These are phyloP conservation scores for Formicarius rufipectus DNA, from an alignment of 2,113 vertebrate species.

Conservation along the genomic window DNA sequence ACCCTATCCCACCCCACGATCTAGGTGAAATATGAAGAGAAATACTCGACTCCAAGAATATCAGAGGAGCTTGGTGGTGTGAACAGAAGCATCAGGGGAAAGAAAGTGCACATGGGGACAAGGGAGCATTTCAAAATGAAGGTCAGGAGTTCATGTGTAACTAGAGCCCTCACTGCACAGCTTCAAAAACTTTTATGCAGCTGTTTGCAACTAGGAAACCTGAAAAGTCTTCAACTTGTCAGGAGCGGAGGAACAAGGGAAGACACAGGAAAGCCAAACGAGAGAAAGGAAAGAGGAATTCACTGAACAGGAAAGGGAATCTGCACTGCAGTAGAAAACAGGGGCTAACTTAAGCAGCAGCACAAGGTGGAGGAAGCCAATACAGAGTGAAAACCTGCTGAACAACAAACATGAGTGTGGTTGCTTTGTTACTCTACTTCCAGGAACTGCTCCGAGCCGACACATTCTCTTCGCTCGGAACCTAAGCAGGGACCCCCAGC, in stretches of 20 bases:
- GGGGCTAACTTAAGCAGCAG: conserved; percentile 20
- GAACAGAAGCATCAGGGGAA: conserved; percentile 39
- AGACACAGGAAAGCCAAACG: background rate
- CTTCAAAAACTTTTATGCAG: conserved; percentile 36
- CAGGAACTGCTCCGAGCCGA: conserved; percentile 27
- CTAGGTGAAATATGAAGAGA: conserved; percentile 30
- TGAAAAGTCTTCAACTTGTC: background rate
- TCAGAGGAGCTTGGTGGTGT: conserved; percentile 47
- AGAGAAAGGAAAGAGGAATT: background rate
- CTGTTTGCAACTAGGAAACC: background rate
- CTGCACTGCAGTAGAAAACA: background rate
- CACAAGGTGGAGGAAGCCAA: background rate
- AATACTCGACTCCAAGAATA: conserved; percentile 42
- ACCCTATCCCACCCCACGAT: background rate
- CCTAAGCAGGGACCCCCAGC: background rate
- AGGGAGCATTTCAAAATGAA: conserved; percentile 30
- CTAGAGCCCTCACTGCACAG: conserved; percentile 24
- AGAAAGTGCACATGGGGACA: conserved; percentile 37
- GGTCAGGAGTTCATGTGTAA: conserved; percentile 60
- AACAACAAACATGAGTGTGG: background rate
- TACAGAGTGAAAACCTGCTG: background rate
- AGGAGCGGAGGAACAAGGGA: background rate
- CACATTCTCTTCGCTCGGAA: background rate
- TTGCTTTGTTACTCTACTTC: conserved; percentile 8
- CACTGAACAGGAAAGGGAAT: background rate